Base-by-base conservation (phyloP, 2,113 vertebrate genomes). In the Psophia crepitans region DNA sequence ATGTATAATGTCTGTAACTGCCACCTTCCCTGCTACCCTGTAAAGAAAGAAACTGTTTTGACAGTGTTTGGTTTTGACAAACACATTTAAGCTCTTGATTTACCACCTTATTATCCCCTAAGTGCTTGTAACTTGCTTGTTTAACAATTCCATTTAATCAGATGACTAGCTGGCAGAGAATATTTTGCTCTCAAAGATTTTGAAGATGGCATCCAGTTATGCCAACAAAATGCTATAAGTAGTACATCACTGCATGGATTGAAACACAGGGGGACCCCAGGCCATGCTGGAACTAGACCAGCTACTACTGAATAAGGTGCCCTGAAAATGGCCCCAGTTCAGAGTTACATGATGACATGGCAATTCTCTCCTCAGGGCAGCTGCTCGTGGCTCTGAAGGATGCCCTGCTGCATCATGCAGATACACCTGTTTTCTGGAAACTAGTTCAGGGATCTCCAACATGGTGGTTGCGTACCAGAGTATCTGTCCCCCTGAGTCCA, bases 391-490 rank as follows among this genome's bases (percentile, higher is more conserved):
- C 49, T 88, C 53, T 86, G 39, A 1, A 6, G 14, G 32, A 22
- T 79, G 53, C 15, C 6, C 46, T 63, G 41, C 27, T 70, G 35
- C 39, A 19, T 70, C 53, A 19, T 7, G 14, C 18, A 63, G 43
- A 22, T 28, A 44, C 3, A 41, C 5, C 14, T 19, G 5, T 22
- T 22, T 83, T 48, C 66, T 68, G 53, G 32, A 49, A 79, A 37
- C 17, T 6, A 17, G 11, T 15, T 73, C 22, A 44, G 32, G 37
- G 11, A 11, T 75, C 61, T 79, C 41, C 66, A 41, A 12, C 8
- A 4, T 9, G 23, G 11, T 20, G 68, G 32, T 51, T 3, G 0
- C 0, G 1, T 35, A 26, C 4, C 0, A 13, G 32, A 80, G n/a
- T 41, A 75, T 58, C 51, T 79, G 12, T 7, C 12, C 12, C 13